Evolutionary conservation across 2,797 vertebrate genomes (phyloP).

Genomic region (Knipowitschia caucasica): DNA sequence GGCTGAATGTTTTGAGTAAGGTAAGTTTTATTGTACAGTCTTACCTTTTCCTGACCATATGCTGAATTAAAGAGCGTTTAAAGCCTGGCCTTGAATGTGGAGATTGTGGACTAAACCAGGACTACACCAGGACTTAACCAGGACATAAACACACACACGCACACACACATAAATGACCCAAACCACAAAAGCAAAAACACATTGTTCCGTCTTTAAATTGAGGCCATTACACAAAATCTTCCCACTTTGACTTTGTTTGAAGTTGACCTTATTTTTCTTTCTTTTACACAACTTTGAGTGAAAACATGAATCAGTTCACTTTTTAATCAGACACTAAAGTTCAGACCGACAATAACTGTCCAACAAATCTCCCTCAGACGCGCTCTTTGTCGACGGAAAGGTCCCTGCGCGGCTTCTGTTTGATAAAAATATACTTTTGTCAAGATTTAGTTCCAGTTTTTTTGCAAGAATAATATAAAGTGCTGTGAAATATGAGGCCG

Average conservation of each 20-base stretch:
- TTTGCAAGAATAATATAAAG: background rate
- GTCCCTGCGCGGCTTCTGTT: background rate
- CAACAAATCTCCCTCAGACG: slow-evolving; percentile 2
- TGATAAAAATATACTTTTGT: background rate
- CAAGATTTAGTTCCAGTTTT: background rate
- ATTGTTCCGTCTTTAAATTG: too few species aligned
- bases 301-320: slow-evolving; percentile 1
- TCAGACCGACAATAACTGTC: slow-evolving; percentile 1
- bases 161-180: too few species aligned
- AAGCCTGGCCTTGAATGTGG: too few species aligned
- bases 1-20: too few species aligned
- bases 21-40: too few species aligned
- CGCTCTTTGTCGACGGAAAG: background rate
- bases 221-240: too few species aligned
- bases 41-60: too few species aligned
- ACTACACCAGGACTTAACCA: too few species aligned
- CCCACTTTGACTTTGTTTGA: background rate
- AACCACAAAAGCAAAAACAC: too few species aligned
- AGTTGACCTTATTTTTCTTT: background rate
- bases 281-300: background rate
- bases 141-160: too few species aligned
- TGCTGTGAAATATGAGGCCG: background rate
- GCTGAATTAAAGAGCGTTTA: too few species aligned
- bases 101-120: too few species aligned
- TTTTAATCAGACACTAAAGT: slow-evolving; percentile 5